Evolutionary conservation across 92 coral and sea anemone species (phyloP), one percentile per base, ranked within the genome.

Genomic region (Actinostola sp.): DNA sequence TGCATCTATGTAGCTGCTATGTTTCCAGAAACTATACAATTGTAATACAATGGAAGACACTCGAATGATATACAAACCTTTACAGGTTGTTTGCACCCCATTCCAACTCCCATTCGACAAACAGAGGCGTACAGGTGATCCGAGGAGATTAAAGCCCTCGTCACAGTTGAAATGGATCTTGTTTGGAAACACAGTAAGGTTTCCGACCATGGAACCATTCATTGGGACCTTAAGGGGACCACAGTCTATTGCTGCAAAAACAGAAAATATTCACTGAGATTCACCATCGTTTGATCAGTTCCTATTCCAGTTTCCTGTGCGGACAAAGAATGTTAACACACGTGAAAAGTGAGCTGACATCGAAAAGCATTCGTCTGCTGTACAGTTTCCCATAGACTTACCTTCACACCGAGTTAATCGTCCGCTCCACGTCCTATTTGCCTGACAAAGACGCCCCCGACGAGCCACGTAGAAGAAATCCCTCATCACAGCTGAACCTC

Each of bases 401-500:
- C 42, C 42, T 36, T 36, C 42, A 11, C 42, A 36, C 6, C 11
- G 42, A 36, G 42, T 36, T 36, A 11, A 36, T 36, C 6, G 4
- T 4, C 42, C 42, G 13, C 59, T 71, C 84, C 84, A 79, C 3
- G 67, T 70, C 21, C 84, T 66, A 53, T 70, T 79, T 6, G 86
- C 71, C 57, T 67, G 82, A 54, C 92, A 88, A 27, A n/a, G 44
- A 21, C 89, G 71, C n/a, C 28, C 24, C 36, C 0, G 72, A 44
- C 34, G 89, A 75, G 35, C 93, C 93, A 8, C 58, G 76, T 13
- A 80, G 84, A 38, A 80, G 73, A 51, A 75, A 84, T 46, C 93
- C 81, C 2, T 46, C 38, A 27, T 72, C 74, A 72, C 74, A 84
- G 26, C 65, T 50, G 24, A 75, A 30, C 20, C 1, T 29, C 35